Evolutionary conservation across 2,113 vertebrate species (phyloP).

Genomic region (Saiga tatarica): DNA sequence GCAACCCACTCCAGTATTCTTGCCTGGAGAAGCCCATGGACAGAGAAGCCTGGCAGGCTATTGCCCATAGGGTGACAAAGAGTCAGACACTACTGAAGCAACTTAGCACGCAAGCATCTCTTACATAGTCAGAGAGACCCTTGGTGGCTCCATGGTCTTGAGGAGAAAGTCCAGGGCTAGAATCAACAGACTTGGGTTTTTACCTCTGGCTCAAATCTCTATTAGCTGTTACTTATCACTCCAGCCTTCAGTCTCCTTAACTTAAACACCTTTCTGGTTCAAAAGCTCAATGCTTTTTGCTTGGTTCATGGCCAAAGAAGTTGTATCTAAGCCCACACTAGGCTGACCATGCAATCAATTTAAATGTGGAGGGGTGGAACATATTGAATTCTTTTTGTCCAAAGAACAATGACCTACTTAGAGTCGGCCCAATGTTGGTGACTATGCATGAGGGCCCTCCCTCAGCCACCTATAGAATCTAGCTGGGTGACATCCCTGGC

Average conservation of each 20-base stretch:
- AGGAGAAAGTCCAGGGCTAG: background rate
- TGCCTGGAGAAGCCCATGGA: background rate
- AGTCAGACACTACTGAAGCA: background rate
- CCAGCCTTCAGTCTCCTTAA: background rate
- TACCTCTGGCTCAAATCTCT: background rate
- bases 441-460: background rate
- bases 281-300: background rate
- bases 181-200: background rate
- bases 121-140: background rate
- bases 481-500: background rate
- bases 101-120: background rate
- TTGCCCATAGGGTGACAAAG: background rate
- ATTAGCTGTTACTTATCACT: background rate
- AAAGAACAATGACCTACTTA: conserved; percentile 37
- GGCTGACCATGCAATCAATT: background rate
- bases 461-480: background rate
- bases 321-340: background rate
- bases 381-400: background rate
- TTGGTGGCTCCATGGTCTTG: background rate
- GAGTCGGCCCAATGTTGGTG: background rate
- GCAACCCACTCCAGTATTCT: background rate
- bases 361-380: background rate
- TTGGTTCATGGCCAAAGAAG: background rate
- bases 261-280: background rate
- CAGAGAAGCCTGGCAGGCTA: background rate